phyloP scores from a whole-genome alignment of 2,888 invertebrate genomes.

The Orchesellides sinensis region DNA sequence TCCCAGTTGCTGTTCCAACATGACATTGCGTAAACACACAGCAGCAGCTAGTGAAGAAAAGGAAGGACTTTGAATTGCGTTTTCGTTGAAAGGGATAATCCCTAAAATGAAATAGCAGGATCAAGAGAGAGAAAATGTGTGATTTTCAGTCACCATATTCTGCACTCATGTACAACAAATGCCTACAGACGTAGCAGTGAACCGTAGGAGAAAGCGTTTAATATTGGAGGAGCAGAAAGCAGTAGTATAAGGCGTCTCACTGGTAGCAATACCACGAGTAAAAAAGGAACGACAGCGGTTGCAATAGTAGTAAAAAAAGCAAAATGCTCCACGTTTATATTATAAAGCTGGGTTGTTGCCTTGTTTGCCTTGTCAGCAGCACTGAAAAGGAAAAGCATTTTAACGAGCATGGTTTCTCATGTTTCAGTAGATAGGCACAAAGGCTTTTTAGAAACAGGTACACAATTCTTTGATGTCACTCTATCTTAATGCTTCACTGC shows the following conservation, averaged over 20 bases:
- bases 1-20: no score
- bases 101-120: constrained; percentile 44
- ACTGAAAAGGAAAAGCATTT: constrained; percentile 57
- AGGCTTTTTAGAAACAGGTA: constrained; percentile 55
- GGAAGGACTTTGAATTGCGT: constrained; percentile 1
- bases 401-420: constrained; percentile 65
- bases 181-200: not conserved
- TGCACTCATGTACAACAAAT: not conserved
- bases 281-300: not conserved
- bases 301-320: not conserved
- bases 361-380: constrained; percentile 67
- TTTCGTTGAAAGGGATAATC: no score
- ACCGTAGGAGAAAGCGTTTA: not conserved
- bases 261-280: no score
- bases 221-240: not conserved
- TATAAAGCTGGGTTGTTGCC: constrained; percentile 53
- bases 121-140: constrained; percentile 6
- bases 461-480: constrained; percentile 68
- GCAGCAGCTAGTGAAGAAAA: no score
- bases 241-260: no score
- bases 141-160: constrained; percentile 40
- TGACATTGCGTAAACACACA: no score
- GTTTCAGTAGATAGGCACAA: constrained; percentile 60
- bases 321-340: no score
- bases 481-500: constrained; percentile 66